Evolutionary conservation across 30 jellyfish, hydroid and myxozoan species (phyloP), one percentile per base, ranked within the genome.

Genomic region (Hydractinia symbiolongicarpus): DNA sequence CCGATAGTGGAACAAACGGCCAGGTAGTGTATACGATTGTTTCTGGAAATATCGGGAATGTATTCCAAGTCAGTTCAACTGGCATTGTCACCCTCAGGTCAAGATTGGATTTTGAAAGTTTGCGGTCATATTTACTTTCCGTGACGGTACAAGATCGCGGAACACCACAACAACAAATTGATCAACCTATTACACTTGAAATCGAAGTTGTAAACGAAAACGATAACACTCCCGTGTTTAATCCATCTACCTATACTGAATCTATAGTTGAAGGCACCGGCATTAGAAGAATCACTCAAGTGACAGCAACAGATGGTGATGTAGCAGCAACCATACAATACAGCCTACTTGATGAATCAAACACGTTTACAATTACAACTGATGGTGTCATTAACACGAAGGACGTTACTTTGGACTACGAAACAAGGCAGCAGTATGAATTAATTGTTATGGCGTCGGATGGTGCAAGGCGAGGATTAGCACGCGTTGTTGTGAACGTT

Each of bases 151-250:
- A 19, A 50, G 87, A 79, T 52, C 50, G 54, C 11, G 85, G 87
- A 53, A 54, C 21, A 8, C 79, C 85, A 6, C 75, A 58, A 50
- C 81, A 20, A 50, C 15, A 16, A n/a, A 30, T 16, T 20, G 50
- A 79, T 54, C 55, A 5, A 50, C 83, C 81, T 5, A 53, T 52
- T 6, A 57, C 51, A 20, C 7, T 74, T 3, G 15, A 11, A 5
- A 54, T 77, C 53, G 21, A 11, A 11, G 76, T 54, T 50, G 14
- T 77, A n/a, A 91, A 89, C 66, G 84, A 62, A 5, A 82, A 91
- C 71, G 97, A 87, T 77, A 82, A 82, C 56, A 55, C 51, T 40
- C 96, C 95, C 11, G 68, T 79, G 50, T 86, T 85, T 75, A 73
- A 50, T 55, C 83, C 81, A 8, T 61, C 88, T 5, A 83, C 91